phyloP scores from a whole-genome alignment of 2,113 vertebrate genomes.

The Mormoops blainvillei region DNA sequence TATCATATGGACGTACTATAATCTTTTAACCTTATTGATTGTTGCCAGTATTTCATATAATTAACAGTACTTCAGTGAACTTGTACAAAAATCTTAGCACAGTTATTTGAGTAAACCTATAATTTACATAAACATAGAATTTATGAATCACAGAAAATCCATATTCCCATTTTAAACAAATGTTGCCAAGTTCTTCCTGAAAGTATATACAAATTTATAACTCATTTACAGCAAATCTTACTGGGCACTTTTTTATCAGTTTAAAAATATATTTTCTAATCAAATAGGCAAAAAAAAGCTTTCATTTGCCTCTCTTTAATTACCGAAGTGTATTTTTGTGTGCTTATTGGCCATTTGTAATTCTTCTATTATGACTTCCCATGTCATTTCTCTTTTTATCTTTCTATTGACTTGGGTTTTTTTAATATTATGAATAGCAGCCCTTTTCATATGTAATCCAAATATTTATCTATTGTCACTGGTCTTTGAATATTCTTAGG shows the following conservation, averaged over 20 bases:
- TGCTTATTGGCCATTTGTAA: not conserved
- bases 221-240: not conserved
- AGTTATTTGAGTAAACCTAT: not conserved
- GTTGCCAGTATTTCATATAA: not conserved
- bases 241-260: not conserved
- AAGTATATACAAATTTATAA: not conserved
- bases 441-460: not conserved
- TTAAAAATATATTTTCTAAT: not conserved
- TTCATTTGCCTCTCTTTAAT: not conserved
- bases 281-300: not conserved
- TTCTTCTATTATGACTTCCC: not conserved
- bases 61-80: not conserved
- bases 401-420: not conserved
- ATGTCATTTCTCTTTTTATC: not conserved
- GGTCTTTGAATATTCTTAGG: not conserved
- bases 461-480: not conserved
- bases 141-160: constrained; percentile 26
- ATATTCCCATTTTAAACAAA: not conserved
- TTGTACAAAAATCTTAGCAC: not conserved
- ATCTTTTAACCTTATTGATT: not conserved
- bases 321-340: constrained; percentile 23
- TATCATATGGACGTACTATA: not conserved
- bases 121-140: not conserved
- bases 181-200: not conserved
- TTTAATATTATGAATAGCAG: not conserved